Conservation (phyloP, 2,888 invertebrate genomes). For the Sycophila texana region DNA sequence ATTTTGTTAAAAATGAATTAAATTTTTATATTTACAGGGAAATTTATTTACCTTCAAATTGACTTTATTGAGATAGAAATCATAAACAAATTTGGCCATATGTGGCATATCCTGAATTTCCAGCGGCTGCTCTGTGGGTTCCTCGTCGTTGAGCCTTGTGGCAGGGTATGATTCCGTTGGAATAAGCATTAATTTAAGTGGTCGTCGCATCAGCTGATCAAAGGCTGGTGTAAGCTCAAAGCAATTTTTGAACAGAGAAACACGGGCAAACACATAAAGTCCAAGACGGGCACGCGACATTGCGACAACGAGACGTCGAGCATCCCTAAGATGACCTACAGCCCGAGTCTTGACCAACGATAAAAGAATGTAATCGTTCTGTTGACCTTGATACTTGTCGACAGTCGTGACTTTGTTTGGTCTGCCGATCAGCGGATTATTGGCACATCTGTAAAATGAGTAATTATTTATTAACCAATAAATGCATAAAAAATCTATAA, state of each 20-base stretch:
- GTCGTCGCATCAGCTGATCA: slow-evolving; percentile 89
- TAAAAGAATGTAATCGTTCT: slow-evolving; percentile 98
- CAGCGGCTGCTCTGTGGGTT: slow-evolving; percentile 77
- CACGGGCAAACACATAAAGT: slow-evolving; percentile 95
- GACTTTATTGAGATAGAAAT: slow-evolving; percentile 89
- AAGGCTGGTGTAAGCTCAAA: slow-evolving; percentile 98
- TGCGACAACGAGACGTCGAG: slow-evolving; percentile 96
- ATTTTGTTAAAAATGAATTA: background rate
- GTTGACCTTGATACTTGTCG: slow-evolving; percentile 99
- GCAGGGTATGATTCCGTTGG: slow-evolving; percentile 89
- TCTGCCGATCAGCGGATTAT: slow-evolving; percentile 95
- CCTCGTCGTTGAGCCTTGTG: slow-evolving; percentile 77
- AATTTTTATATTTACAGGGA: background rate
- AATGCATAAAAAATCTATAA: background rate
- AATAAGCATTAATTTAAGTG: slow-evolving; percentile 86
- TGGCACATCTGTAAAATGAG: slow-evolving; percentile 83
- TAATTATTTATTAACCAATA: background rate
- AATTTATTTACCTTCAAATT: slow-evolving; percentile 63
- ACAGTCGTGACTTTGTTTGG: slow-evolving; percentile 97
- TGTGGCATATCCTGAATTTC: slow-evolving; percentile 92
- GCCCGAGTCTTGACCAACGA: slow-evolving; percentile 96
- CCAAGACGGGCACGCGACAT: slow-evolving; percentile 98
- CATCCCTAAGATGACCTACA: slow-evolving; percentile 98
- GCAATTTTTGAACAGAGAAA: slow-evolving; percentile 95
- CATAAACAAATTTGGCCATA: slow-evolving; percentile 96